Percentiles rank a stretch among this genome's conserved stretches.
Evolutionary conservation across 2,888 invertebrate genomes (phyloP).

Genomic region (Hirtodrosophila alboralis): DNA sequence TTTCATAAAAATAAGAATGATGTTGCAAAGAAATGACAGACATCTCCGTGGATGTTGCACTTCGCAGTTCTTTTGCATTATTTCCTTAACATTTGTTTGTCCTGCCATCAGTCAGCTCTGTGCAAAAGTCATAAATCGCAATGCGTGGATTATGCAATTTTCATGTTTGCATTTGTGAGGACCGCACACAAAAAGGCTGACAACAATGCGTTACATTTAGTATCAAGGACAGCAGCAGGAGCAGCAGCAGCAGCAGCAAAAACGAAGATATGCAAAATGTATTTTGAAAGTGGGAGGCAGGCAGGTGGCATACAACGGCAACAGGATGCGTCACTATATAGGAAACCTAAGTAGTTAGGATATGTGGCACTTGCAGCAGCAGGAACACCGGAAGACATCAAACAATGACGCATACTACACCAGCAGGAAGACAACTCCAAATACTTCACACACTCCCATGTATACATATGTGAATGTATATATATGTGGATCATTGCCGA

Average conservation of each 20-base stretch:
- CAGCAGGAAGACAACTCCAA: constrained; percentile 36
- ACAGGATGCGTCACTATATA: constrained; percentile 55
- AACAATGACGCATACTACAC: constrained; percentile 63
- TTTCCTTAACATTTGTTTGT: constrained; percentile 75
- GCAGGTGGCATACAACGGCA: constrained; percentile 30
- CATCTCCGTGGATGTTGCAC: constrained; percentile 53
- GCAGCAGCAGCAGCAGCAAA: constrained; percentile 29
- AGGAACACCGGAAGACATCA: constrained; percentile 68
- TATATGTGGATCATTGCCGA: neutral
- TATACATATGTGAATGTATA: too few relatives aligned
- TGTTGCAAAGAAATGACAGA: constrained; percentile 56
- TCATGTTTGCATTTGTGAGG: constrained; percentile 72
- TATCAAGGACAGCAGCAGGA: constrained; percentile 30
- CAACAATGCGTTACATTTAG: constrained; percentile 73
- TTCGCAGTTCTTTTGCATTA: constrained; percentile 56
- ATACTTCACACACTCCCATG: constrained; percentile 13
- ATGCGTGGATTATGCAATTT: constrained; percentile 81
- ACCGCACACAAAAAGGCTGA: constrained; percentile 54
- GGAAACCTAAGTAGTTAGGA: constrained; percentile 67
- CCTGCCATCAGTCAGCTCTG: constrained; percentile 71
- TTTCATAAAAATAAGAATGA: constrained; percentile 58
- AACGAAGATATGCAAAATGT: constrained; percentile 56
- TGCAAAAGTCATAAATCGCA: constrained; percentile 80
- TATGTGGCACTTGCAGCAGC: constrained; percentile 50
- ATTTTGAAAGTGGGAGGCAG: constrained; percentile 35